Evolutionary conservation across 2,888 invertebrate species (phyloP).

Genomic region (Anodontia alba): DNA sequence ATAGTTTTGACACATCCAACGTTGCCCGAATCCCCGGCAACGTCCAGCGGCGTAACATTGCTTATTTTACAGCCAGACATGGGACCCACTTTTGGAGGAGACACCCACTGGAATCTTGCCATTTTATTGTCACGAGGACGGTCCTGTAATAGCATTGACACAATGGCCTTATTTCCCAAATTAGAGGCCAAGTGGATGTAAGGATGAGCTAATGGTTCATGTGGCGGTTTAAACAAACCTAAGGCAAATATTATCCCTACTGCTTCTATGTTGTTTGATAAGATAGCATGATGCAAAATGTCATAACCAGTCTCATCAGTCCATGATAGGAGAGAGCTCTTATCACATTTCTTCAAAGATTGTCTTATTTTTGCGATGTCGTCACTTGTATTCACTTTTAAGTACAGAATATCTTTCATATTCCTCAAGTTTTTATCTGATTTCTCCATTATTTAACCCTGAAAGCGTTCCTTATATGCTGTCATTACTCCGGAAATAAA

Average conservation of each 20-base stretch:
- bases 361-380: conserved; percentile 48
- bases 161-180: conserved; percentile 71
- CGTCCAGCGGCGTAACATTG: conserved; percentile 70
- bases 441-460: neutral
- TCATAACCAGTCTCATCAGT: conserved; percentile 71
- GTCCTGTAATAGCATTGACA: conserved; percentile 74
- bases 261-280: conserved; percentile 75
- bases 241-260: conserved; percentile 71
- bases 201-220: conserved; percentile 66
- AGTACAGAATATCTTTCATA: conserved; percentile 37
- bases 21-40: conserved; percentile 74
- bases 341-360: conserved; percentile 60
- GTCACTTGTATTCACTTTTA: conserved; percentile 44
- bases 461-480: no score
- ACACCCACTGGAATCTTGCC: conserved; percentile 42
- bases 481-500: no score
- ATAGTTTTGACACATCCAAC: conserved; percentile 72
- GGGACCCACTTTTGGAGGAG: conserved; percentile 43
- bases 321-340: conserved; percentile 51
- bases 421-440: neutral
- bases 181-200: conserved; percentile 80
- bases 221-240: conserved; percentile 74
- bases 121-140: conserved; percentile 67
- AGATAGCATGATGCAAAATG: conserved; percentile 78
- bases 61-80: conserved; percentile 21